Evolutionary conservation across 2,888 invertebrate genomes (phyloP).

Genomic region (Operophtera brumata): DNA sequence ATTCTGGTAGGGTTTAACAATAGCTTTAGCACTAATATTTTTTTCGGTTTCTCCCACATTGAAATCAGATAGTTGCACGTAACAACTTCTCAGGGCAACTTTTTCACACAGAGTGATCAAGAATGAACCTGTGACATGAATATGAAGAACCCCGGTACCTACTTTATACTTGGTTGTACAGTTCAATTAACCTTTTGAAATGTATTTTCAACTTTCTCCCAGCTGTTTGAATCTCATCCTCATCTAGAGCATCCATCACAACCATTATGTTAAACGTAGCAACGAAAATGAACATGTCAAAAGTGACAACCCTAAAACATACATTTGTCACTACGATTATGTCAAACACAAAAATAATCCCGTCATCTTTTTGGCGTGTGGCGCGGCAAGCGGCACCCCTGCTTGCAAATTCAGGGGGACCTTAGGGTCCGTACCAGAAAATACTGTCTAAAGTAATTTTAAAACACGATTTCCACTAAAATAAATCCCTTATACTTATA

Average conservation of each 20-base stretch:
- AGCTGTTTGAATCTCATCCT: slow-evolving; percentile 33
- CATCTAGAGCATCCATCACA: slow-evolving; percentile 32
- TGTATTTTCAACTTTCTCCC: slow-evolving; percentile 1
- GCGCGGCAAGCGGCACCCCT: slow-evolving; percentile 58
- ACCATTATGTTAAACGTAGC: slow-evolving; percentile 37
- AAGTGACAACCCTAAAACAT: slow-evolving; percentile 69
- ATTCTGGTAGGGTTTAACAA: no score
- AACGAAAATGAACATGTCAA: slow-evolving; percentile 59
- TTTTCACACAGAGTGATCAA: no score
- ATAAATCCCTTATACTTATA: no score
- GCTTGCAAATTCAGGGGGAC: slow-evolving; percentile 74
- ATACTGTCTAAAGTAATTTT: background rate
- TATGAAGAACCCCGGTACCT: no score
- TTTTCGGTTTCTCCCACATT: no score
- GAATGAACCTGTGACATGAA: no score
- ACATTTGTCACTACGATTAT: slow-evolving; percentile 81
- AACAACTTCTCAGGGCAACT: no score
- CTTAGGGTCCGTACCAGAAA: slow-evolving; percentile 3
- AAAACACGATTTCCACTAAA: background rate
- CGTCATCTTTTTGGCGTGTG: slow-evolving; percentile 76
- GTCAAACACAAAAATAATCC: slow-evolving; percentile 81
- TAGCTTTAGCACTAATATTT: no score
- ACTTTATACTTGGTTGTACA: no score
- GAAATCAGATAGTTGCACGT: no score
- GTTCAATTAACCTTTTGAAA: background rate